Base-by-base conservation (phyloP, 1,140 invertebrate genomes). In the Aphidius ervi region DNA sequence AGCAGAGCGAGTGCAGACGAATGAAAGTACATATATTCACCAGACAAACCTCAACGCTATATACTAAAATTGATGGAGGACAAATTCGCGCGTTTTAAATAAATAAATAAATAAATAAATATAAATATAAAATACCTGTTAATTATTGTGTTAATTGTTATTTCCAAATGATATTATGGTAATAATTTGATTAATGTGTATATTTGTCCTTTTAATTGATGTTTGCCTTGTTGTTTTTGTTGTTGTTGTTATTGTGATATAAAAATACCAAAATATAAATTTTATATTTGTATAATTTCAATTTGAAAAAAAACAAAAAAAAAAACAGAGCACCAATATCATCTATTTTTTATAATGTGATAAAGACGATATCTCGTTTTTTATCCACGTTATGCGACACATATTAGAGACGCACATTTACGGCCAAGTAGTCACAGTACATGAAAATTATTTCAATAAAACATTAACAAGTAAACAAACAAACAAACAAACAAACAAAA, bases 31-130 rank as follows among this genome's bases (percentile, higher is more conserved):
- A 48, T 52, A 48, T 52, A 61, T 55, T 56, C 37, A 40, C 46
- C 60, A 56, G 60, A 57, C 60, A 37, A 53, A 56, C 40, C 43
- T 57, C 47, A 49, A 42, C 60, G 41, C 55, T 16, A 16, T 16
- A 16, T 57, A 57, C 60, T 57, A 57, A 62, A 62, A 50, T 62
- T 57, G 58, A 62, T 57, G 39, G 40, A n/a, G 1, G 39, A 62
- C 10, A 42, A 57, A 46, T 57, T 62, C 43, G 54, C 54, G 60
- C 55, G 60, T 47, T 16, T 16, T 16, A 16, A 16, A 16, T 16
- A 16, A 16, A 16, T 16, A 16, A 16, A 16, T 16, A 16, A 16
- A 0, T 16, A 16, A 16, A n/a, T n/a, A n/a, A n/a, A n/a, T n/a
- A n/a, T n/a, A n/a, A n/a, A 16, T 16, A 16, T 16, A 16, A 16